Conservation (phyloP, 2,888 invertebrate species). For the Callyntrura guangdongensis region DNA sequence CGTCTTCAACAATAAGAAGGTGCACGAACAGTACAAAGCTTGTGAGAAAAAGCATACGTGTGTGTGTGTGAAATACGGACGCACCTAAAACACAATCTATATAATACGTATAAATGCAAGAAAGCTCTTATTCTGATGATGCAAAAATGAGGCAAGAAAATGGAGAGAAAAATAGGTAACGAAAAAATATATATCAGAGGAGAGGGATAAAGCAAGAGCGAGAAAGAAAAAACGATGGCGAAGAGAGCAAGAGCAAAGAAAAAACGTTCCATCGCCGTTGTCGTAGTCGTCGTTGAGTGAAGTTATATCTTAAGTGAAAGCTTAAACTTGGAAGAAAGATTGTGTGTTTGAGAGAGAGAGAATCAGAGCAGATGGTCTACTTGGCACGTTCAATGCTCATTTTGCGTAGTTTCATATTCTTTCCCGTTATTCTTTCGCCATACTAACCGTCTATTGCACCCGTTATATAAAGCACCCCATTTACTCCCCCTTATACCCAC, state of each 20-base stretch:
- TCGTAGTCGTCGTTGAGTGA: conserved; percentile 59
- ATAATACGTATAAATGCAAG: not conserved
- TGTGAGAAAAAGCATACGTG: not conserved
- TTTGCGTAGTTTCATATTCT: conserved; percentile 60
- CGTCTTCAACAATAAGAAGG: too few species aligned
- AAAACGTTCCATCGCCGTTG: conserved; percentile 66
- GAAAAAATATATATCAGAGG: conserved; percentile 2
- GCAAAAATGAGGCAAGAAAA: conserved; percentile 57
- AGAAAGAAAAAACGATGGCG: conserved; percentile 15
- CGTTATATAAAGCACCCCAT: too few species aligned
- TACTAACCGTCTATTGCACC: too few species aligned
- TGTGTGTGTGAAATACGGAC: conserved; percentile 21
- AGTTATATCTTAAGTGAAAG: conserved; percentile 77
- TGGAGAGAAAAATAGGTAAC: conserved; percentile 28
- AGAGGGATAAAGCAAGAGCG: conserved; percentile 11
- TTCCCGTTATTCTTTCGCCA: not conserved
- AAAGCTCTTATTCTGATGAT: conserved; percentile 66
- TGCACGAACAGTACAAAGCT: too few species aligned
- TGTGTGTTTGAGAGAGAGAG: conserved; percentile 61
- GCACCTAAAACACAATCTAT: not conserved
- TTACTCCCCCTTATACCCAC: too few species aligned
- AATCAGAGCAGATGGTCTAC: conserved; percentile 79
- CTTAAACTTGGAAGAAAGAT: conserved; percentile 67
- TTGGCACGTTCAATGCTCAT: conserved; percentile 78
- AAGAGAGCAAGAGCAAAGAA: not conserved